Evolutionary conservation across 2,113 vertebrate genomes (phyloP).

Genomic region (Protobothrops flavoviridis): DNA sequence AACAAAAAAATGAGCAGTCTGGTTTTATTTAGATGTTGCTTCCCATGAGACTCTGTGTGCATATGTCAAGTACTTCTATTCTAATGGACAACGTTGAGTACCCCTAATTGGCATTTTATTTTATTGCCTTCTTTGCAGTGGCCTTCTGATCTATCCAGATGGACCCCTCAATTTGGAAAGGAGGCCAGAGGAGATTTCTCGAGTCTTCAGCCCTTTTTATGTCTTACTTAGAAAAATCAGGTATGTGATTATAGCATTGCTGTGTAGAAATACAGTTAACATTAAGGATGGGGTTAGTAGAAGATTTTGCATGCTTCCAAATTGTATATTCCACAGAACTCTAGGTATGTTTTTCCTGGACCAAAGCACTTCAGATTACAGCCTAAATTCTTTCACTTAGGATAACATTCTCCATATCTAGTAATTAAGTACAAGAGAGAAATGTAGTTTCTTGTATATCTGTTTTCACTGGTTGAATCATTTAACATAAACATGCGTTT

Average conservation of each 20-base stretch:
- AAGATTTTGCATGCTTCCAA: neutral
- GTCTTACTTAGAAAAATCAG: constrained; percentile 71
- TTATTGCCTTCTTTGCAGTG: constrained; percentile 41
- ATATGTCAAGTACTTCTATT: neutral
- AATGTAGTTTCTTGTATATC: neutral
- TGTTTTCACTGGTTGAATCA: neutral
- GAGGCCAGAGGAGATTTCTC: constrained; percentile 68
- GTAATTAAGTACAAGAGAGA: neutral
- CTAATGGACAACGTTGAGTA: neutral
- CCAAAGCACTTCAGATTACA: neutral
- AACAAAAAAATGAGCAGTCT: neutral
- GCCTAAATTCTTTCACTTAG: neutral
- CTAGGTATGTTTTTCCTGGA: neutral
- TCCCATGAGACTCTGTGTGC: neutral
- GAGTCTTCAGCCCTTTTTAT: constrained; percentile 73
- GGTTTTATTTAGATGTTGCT: neutral
- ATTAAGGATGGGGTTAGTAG: neutral
- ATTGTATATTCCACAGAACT: neutral
- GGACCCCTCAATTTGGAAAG: constrained; percentile 71
- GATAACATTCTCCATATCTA: neutral
- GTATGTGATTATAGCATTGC: constrained; percentile 22
- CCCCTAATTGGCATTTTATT: neutral
- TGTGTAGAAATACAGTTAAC: neutral
- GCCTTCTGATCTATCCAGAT: constrained; percentile 74
- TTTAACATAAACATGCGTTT: neutral